Evolutionary conservation across 1,140 invertebrate species (phyloP).

Genomic region (Bacillus rossius): DNA sequence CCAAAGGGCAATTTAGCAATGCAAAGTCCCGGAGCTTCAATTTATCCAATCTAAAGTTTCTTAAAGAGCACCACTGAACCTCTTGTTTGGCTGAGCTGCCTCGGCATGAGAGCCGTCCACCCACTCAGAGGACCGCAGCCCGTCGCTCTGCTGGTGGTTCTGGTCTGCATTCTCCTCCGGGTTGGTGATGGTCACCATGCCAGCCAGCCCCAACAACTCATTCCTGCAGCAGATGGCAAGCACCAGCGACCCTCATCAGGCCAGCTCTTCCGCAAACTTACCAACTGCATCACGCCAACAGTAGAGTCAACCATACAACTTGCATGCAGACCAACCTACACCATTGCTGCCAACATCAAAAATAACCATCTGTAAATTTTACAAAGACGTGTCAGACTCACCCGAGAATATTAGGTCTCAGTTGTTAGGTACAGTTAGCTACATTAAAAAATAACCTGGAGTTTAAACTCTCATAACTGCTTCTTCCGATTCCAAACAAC

Average conservation of each 20-base stretch:
- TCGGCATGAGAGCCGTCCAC: constrained; percentile 9
- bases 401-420: too few species aligned
- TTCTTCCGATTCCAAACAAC: too few species aligned
- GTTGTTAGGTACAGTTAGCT: too few species aligned
- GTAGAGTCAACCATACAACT: constrained; percentile 9
- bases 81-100: constrained; percentile 21
- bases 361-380: too few species aligned
- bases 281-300: constrained; percentile 4
- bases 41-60: too few species aligned
- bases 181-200: constrained; percentile 36
- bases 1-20: too few species aligned
- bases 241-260: constrained; percentile 17
- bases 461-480: too few species aligned
- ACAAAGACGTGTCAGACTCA: too few species aligned
- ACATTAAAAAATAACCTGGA: too few species aligned
- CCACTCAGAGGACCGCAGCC: background rate
- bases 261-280: constrained; percentile 4
- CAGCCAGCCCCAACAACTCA: constrained; percentile 35
- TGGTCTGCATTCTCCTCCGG: constrained; percentile 28
- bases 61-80: too few species aligned
- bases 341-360: background rate
- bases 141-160: background rate
- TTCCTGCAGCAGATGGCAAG: constrained; percentile 29
- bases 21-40: too few species aligned
- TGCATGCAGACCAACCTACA: background rate